These are phyloP conservation scores for Pocillopora grandis DNA, from an alignment of 92 coral and sea anemone species.

Conservation along the genomic window DNA sequence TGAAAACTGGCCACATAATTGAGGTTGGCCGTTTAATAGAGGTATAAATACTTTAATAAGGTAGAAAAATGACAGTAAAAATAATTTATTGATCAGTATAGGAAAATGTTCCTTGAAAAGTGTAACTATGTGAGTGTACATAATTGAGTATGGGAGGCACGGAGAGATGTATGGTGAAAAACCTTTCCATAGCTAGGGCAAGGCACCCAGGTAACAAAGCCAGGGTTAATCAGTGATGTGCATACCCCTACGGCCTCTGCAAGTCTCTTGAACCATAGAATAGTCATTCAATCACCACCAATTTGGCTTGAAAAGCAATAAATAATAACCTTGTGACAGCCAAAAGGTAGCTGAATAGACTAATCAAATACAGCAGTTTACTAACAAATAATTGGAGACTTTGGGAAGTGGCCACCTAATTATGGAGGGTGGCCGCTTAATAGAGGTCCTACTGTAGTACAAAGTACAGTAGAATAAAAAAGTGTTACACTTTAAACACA, in stretches of 20 bases:
- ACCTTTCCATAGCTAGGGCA: slow-evolving; percentile 2
- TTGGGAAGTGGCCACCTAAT: neutral
- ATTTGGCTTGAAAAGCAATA: neutral
- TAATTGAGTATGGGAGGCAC: neutral
- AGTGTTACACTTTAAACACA: neutral
- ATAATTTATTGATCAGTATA: neutral
- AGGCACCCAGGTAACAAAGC: neutral
- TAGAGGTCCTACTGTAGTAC: neutral
- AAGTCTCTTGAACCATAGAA: neutral
- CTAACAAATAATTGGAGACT: neutral
- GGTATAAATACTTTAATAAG: neutral
- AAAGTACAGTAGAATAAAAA: neutral
- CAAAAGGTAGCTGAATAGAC: neutral
- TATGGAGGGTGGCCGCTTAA: neutral
- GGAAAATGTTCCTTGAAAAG: too few relatives aligned
- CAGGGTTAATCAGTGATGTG: neutral
- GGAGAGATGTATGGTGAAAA: neutral
- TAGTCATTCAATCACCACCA: neutral
- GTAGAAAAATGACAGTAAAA: neutral
- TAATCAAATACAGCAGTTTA: neutral
- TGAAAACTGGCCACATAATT: neutral
- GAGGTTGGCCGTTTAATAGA: neutral
- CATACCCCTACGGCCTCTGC: neutral
- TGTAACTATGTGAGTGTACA: neutral
- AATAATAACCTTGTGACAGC: neutral